Base-by-base conservation (phyloP, 1,140 invertebrate genomes). In the Megalonaias nervosa region DNA sequence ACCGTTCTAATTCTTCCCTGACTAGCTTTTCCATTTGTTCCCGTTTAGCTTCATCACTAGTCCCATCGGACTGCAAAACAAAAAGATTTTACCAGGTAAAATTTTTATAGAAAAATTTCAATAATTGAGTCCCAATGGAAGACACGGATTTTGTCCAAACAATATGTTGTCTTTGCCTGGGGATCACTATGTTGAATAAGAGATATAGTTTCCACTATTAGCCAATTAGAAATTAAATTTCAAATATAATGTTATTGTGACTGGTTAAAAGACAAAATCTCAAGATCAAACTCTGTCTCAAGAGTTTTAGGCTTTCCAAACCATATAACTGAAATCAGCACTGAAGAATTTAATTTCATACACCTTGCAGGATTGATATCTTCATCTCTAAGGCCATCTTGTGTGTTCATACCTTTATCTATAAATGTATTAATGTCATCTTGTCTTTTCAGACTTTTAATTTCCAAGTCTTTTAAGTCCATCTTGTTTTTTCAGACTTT, bases 1-100 rank as follows among this genome's bases (percentile, higher is more conserved):
- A 91, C 66, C 89, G 67, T 74, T 90, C 90, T 68, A 91, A 82
- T 75, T 91, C 90, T 77, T 91, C 90, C 74, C 89, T 75, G 16
- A 91, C 89, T 73, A 90, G 77, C 78, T 85, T 85, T 81, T 91
- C 90, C 88, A 91, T 90, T 77, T 90, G 89, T 77, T 91, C 89
- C 74, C 89, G 69, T 83, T 90, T 90, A 78, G 87, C 84, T 83
- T 90, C 89, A 78, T 91, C 89, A 69, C 86, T 87, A 71, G 85
- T 87, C 13, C 86, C 89, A 80, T 89, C 86, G 68, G 86, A 87
- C 88, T 90, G 79, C 48, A 83, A 81, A 59, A 21, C 61, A 74
- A 72, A 73, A 31, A 56, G 19, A 65, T 66, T 16, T n/a, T 60
- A 55, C 21, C 69, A 71, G 23, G 69, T 19, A 69, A 69, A 57